Conservation (phyloP, 2,113 vertebrate species). For the Nothoprocta pentlandii region DNA sequence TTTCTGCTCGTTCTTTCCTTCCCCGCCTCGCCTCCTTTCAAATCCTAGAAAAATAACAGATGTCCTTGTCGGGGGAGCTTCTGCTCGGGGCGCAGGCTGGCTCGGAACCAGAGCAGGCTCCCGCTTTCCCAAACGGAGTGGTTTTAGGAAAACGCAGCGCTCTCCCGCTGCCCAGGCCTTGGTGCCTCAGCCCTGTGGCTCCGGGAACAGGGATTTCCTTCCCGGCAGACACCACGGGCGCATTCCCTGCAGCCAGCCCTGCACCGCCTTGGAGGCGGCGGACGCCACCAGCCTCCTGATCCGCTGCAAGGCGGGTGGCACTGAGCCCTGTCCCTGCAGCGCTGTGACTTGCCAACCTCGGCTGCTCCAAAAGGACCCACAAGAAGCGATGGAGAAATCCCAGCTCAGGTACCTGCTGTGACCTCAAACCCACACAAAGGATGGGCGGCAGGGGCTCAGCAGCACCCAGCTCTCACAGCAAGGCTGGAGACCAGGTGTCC, state of each 20-base stretch:
- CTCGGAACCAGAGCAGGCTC: neutral
- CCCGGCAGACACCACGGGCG: neutral
- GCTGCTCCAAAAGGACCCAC: neutral
- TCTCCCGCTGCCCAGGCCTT: neutral
- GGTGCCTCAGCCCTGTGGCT: neutral
- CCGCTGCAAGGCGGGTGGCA: too few species aligned
- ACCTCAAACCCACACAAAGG: neutral
- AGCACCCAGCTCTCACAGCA: neutral
- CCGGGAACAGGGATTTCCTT: neutral
- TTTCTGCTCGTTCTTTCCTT: neutral
- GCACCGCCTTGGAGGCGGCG: neutral
- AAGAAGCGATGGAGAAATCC: neutral
- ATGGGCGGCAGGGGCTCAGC: accelerated
- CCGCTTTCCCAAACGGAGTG: accelerated
- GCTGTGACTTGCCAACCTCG: neutral
- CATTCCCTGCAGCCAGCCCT: neutral
- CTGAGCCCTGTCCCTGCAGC: neutral
- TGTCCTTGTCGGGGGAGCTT: conserved; percentile 24
- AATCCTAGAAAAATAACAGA: conserved; percentile 61
- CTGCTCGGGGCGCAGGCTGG: neutral
- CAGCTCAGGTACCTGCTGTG: neutral
- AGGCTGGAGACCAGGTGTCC: neutral
- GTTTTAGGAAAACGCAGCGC: accelerated
- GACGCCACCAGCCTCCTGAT: neutral
- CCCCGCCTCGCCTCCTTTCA: neutral